Conservation (phyloP, 2,888 invertebrate genomes). For the Euzetes globulus region DNA sequence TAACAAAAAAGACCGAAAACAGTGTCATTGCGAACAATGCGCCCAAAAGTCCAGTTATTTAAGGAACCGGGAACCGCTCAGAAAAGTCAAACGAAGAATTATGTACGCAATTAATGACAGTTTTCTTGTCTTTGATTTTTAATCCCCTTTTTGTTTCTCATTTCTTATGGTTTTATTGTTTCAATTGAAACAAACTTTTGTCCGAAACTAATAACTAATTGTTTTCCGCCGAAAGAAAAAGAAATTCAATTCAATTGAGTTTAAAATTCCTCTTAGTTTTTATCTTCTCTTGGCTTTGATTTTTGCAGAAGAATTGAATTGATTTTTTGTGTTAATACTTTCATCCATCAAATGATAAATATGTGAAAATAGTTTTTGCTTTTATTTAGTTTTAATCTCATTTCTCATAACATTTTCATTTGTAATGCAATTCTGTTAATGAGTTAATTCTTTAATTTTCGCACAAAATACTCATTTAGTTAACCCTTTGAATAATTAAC, state of each 20-base stretch:
- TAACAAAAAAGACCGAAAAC: slow-evolving; percentile 64
- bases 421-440: no score
- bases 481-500: not conserved
- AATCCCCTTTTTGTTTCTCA: not conserved
- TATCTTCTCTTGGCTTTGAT: no score
- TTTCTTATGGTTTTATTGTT: not conserved
- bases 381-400: not conserved
- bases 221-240: not conserved
- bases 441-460: slow-evolving; percentile 18
- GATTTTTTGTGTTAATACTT: no score
- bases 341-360: no score
- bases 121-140: not conserved
- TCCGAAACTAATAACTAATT: not conserved
- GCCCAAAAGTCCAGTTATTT: slow-evolving; percentile 70
- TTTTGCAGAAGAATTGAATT: no score
- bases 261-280: no score
- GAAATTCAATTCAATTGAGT: not conserved
- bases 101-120: slow-evolving; percentile 49
- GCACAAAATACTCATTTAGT: not conserved
- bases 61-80: slow-evolving; percentile 79
- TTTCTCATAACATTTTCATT: not conserved
- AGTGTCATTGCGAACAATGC: slow-evolving; percentile 86
- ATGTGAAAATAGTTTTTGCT: not conserved
- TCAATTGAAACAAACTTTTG: not conserved
- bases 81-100: slow-evolving; percentile 67